Percentiles rank a stretch among this genome's conserved stretches.
Conservation (phyloP, 2,113 vertebrate species). For the Podarcis muralis region DNA sequence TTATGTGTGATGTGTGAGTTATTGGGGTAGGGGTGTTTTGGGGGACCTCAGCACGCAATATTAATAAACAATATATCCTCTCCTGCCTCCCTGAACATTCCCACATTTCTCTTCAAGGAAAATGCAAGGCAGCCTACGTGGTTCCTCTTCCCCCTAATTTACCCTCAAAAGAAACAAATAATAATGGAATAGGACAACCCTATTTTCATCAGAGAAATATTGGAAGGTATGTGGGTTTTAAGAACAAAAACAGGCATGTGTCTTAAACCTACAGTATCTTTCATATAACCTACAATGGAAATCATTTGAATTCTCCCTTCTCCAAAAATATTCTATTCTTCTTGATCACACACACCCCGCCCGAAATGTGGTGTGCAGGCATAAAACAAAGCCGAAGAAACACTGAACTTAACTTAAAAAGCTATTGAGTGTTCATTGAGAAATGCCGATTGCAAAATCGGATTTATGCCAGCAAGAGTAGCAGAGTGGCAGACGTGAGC, state of each 20-base stretch:
- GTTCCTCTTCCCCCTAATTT: neutral
- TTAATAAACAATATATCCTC: no score
- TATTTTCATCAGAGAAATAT: no score
- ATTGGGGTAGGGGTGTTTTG: no score
- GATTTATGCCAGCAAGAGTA: conserved; percentile 47
- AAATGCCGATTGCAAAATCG: conserved; percentile 52
- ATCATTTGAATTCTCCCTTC: conserved; percentile 17
- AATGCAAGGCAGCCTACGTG: neutral
- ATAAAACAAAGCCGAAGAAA: conserved; percentile 53
- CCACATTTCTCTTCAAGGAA: no score
- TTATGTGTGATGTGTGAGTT: no score
- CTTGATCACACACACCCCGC: neutral
- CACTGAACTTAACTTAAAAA: conserved; percentile 47
- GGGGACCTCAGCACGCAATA: no score
- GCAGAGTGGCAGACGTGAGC: conserved; percentile 37
- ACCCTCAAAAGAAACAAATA: neutral
- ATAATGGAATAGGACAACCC: no score
- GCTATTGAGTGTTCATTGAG: conserved; percentile 36
- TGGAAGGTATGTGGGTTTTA: neutral
- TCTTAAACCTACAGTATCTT: conserved; percentile 3
- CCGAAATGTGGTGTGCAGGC: conserved; percentile 22
- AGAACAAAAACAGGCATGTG: conserved; percentile 17
- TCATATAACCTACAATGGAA: conserved; percentile 14
- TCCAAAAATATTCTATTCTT: neutral
- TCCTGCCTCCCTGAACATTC: no score